Evolutionary conservation across 2,797 vertebrate species (phyloP).

Genomic region (Hippoglossus hippoglossus): DNA sequence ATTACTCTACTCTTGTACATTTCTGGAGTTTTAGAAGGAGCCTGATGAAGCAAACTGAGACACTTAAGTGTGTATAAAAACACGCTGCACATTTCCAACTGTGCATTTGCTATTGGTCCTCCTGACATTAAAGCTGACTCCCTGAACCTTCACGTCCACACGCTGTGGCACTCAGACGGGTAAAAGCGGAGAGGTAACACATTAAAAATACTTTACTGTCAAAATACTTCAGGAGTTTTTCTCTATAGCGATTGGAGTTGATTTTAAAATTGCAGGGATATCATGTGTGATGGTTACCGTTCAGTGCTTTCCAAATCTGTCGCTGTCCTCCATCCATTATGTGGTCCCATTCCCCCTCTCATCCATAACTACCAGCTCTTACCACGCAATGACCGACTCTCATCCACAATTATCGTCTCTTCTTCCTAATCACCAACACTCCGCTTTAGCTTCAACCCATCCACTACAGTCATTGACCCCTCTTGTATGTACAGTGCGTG

Average conservation of each 20-base stretch:
- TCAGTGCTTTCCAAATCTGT: slow-evolving; percentile 50
- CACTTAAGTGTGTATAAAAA: slow-evolving; percentile 5
- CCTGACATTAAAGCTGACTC: slow-evolving; percentile 29
- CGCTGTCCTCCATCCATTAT: slow-evolving; percentile 50
- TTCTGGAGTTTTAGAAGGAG: slow-evolving; percentile 5
- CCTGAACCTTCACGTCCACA: slow-evolving; percentile 22
- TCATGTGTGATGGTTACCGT: slow-evolving; percentile 37
- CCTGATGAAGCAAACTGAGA: slow-evolving; percentile 16
- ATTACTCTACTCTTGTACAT: background rate
- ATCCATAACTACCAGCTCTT: slow-evolving; percentile 60
- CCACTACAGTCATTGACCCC: slow-evolving; percentile 54
- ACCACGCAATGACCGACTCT: slow-evolving; percentile 58
- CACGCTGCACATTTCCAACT: background rate
- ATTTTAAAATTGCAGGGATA: slow-evolving; percentile 31
- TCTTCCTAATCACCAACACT: slow-evolving; percentile 70
- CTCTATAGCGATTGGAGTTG: slow-evolving; percentile 10
- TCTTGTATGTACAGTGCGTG: slow-evolving; percentile 34
- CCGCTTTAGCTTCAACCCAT: slow-evolving; percentile 59
- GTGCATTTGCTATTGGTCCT: slow-evolving; percentile 3
- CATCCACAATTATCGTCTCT: slow-evolving; percentile 70
- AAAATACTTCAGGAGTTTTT: slow-evolving; percentile 41
- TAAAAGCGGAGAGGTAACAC: slow-evolving; percentile 28
- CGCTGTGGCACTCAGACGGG: slow-evolving; percentile 14
- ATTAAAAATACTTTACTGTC: slow-evolving; percentile 39
- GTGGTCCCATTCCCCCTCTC: slow-evolving; percentile 52